These are phyloP conservation scores for Nebria brevicollis DNA, from an alignment of 2,888 invertebrate genomes.

Conservation along the genomic window DNA sequence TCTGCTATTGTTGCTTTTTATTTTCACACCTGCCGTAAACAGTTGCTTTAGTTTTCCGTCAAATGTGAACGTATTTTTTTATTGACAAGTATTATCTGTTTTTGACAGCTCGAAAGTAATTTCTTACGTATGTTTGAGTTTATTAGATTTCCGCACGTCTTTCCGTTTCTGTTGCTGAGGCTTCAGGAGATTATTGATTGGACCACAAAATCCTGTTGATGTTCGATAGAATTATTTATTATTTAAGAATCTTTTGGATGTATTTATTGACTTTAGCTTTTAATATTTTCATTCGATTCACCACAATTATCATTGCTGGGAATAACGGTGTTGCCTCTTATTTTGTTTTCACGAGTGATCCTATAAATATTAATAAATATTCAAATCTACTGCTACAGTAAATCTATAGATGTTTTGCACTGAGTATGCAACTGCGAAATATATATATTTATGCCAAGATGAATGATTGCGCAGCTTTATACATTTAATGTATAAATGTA, in stretches of 20 bases:
- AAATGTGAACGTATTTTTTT: conserved; percentile 6
- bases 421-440: too few relatives aligned
- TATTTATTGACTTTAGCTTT: neutral
- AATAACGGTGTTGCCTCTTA: too few relatives aligned
- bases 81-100: conserved; percentile 40
- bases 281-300: neutral
- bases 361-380: too few relatives aligned
- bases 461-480: too few relatives aligned
- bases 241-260: neutral
- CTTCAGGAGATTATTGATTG: neutral
- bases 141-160: conserved; percentile 26
- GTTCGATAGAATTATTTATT: neutral
- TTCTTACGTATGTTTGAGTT: conserved; percentile 4
- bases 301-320: too few relatives aligned
- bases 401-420: too few relatives aligned
- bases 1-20: neutral
- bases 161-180: conserved; percentile 21
- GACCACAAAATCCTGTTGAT: neutral
- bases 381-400: too few relatives aligned
- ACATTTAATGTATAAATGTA: too few relatives aligned
- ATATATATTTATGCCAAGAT: too few relatives aligned
- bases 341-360: too few relatives aligned
- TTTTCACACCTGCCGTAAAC: neutral
- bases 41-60: neutral
- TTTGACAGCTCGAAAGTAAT: conserved; percentile 35